These are phyloP conservation scores for Penaeus vannamei DNA, from an alignment of 1,140 invertebrate species.

Conservation along the genomic window DNA sequence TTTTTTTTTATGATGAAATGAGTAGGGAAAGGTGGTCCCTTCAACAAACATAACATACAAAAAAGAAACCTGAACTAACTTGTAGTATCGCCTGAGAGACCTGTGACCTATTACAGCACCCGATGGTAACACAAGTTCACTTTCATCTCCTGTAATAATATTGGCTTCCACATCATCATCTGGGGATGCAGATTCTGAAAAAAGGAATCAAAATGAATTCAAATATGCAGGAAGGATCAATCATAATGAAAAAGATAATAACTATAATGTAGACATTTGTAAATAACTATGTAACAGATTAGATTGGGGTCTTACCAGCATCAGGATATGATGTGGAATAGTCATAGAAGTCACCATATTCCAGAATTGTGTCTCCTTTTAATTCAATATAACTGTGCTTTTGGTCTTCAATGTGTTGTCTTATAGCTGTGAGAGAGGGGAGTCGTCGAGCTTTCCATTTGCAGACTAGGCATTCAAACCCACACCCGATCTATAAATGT, in stretches of 20 bases:
- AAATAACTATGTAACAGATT: slow-evolving; percentile 66
- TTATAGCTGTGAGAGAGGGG: slow-evolving; percentile 72
- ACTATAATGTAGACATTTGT: slow-evolving; percentile 68
- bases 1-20: too few relatives aligned
- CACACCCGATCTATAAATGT: slow-evolving; percentile 78
- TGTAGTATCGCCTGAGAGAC: slow-evolving; percentile 84
- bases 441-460: slow-evolving; percentile 78
- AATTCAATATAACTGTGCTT: slow-evolving; percentile 94
- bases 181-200: slow-evolving; percentile 68
- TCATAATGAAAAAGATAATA: neutral
- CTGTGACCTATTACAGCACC: slow-evolving; percentile 92
- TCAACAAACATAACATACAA: slow-evolving; percentile 68
- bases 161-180: slow-evolving; percentile 79
- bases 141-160: slow-evolving; percentile 82
- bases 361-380: slow-evolving; percentile 85
- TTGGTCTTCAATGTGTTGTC: slow-evolving; percentile 94
- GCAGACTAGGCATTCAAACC: slow-evolving; percentile 95
- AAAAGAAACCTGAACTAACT: slow-evolving; percentile 70
- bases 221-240: neutral
- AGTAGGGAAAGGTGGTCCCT: too few relatives aligned
- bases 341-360: slow-evolving; percentile 96
- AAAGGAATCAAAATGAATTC: slow-evolving; percentile 6
- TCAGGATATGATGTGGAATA: slow-evolving; percentile 88
- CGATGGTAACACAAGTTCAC: slow-evolving; percentile 89
- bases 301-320: slow-evolving; percentile 72